A percentile compares a stretch with the other conserved stretches of the same genome.
These are phyloP conservation scores for Linnaemya tessellans DNA, from an alignment of 2,888 invertebrate species.

Conservation along the genomic window DNA sequence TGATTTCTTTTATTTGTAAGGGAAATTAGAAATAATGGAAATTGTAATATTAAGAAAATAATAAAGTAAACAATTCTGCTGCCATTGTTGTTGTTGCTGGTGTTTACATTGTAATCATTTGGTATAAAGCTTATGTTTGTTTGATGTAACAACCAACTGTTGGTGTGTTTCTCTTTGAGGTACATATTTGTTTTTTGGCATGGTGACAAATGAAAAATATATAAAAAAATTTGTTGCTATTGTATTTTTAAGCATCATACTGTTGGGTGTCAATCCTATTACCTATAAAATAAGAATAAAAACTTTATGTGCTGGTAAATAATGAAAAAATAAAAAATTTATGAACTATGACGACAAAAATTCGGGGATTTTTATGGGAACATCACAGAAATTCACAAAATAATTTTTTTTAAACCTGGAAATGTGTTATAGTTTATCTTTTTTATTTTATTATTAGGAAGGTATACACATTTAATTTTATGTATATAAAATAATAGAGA, in stretches of 20 bases:
- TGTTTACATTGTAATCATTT: neutral
- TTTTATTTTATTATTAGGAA: no score
- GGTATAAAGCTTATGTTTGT: neutral
- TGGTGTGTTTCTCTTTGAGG: neutral
- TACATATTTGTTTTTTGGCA: constrained; percentile 7
- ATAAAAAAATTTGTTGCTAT: constrained; percentile 2
- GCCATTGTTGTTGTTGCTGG: neutral
- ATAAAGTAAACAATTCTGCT: neutral
- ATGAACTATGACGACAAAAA: neutral
- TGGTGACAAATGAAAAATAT: neutral
- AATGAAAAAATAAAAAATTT: neutral
- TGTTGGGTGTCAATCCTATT: constrained; percentile 4
- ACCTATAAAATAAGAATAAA: constrained; percentile 6
- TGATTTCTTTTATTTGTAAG: constrained; percentile 34
- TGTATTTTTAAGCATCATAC: neutral
- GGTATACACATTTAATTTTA: no score
- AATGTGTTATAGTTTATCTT: no score
- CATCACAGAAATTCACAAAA: no score
- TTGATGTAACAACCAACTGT: constrained; percentile 41
- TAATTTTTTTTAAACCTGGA: no score
- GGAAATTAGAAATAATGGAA: constrained; percentile 23
- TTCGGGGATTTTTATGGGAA: no score
- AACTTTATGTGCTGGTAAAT: neutral
- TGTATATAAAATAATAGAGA: no score
- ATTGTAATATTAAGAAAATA: no score